Conservation (phyloP, 2,113 vertebrate genomes). For the Chlorodrepanis virens region DNA sequence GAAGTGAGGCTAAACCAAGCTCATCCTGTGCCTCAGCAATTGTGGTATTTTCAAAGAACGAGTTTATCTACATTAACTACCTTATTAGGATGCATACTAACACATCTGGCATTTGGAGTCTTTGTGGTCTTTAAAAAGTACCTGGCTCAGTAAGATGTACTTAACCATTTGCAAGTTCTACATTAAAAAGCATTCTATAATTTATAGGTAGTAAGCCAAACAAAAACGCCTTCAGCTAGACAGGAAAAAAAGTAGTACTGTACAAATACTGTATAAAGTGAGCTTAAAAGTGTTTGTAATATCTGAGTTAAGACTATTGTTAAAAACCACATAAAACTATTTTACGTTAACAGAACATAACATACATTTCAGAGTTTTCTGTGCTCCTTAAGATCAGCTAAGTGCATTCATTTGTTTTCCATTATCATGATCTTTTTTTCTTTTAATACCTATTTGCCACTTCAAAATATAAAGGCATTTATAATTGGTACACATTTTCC, state of each 20-base stretch:
- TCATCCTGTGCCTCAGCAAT: not conserved
- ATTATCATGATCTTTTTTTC: not conserved
- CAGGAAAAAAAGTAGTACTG: not conserved
- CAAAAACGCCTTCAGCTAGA: not conserved
- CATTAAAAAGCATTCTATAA: not conserved
- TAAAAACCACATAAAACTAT: not conserved
- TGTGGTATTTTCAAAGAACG: not conserved
- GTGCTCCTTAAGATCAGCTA: not conserved
- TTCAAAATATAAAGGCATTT: not conserved
- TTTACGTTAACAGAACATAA: not conserved
- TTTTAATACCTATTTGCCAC: not conserved
- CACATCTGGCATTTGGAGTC: not conserved
- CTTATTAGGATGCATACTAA: not conserved
- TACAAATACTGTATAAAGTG: not conserved
- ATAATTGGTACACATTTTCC: not conserved
- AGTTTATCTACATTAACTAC: not conserved
- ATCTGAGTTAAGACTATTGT: not conserved
- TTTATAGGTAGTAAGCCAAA: conserved; percentile 10
- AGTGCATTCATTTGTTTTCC: not conserved
- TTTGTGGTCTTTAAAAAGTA: not conserved
- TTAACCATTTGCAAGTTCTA: not conserved
- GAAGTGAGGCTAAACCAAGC: not conserved
- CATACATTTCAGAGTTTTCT: not conserved
- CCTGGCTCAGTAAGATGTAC: not conserved
- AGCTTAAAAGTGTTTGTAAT: not conserved